Conservation (phyloP, 2,797 vertebrate genomes). For the Linurgus olivaceus region DNA sequence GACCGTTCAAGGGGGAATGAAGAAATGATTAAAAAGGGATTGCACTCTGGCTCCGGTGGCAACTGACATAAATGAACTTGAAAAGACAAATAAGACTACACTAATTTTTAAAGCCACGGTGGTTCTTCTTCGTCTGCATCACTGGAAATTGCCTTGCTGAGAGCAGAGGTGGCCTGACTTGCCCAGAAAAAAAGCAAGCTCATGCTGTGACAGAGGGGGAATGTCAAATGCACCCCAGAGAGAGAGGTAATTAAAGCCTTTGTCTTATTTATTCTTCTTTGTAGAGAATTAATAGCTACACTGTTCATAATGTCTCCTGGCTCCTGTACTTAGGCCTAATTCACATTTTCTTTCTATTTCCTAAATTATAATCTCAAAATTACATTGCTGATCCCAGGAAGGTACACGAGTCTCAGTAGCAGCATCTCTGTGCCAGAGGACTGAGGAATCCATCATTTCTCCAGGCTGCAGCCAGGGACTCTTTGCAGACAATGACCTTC, state of each 20-base stretch:
- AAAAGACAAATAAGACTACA: conserved; percentile 64
- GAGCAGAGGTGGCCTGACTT: conserved; percentile 9
- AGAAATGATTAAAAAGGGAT: conserved; percentile 71
- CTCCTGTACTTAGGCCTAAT: background rate
- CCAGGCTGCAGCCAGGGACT: accelerated
- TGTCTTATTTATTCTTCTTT: conserved; percentile 4
- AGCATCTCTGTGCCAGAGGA: background rate
- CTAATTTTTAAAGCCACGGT: conserved; percentile 65
- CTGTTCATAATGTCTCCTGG: background rate
- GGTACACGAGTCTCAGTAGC: background rate
- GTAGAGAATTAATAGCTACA: conserved; percentile 19
- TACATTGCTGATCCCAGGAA: background rate
- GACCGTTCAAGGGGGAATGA: conserved; percentile 43
- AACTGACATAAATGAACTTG: conserved; percentile 69
- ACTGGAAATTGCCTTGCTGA: background rate
- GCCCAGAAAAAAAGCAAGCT: background rate
- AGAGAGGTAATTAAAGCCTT: conserved; percentile 2
- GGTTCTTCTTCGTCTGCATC: conserved; percentile 6
- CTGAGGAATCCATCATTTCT: background rate
- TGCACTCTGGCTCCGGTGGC: conserved; percentile 33
- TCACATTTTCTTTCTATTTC: background rate
- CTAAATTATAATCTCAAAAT: conserved; percentile 6
- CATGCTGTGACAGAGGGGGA: background rate
- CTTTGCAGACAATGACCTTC: background rate
- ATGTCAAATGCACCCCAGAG: conserved; percentile 17